Evolutionary conservation across 1,140 invertebrate genomes (phyloP).

Genomic region (Mylabris phalerata): DNA sequence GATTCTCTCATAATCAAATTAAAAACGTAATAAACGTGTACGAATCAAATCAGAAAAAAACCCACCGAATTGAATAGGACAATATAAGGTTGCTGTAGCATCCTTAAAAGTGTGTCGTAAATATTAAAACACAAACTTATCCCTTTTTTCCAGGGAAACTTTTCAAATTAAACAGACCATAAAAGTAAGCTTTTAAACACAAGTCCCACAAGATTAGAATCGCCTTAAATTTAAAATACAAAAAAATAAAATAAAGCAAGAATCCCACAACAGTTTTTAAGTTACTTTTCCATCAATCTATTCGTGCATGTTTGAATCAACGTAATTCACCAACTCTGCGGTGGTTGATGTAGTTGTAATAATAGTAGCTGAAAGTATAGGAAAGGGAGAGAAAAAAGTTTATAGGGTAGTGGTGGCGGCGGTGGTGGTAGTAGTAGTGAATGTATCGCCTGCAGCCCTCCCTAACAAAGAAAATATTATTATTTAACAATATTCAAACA

Average conservation of each 20-base stretch:
- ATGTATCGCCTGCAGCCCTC: constrained; percentile 4
- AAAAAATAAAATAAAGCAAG: not conserved
- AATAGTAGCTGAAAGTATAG: too few relatives aligned
- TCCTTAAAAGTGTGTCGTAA: constrained; percentile 1
- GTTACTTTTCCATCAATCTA: constrained; percentile 21
- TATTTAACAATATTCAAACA: constrained; percentile 15
- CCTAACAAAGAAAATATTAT: constrained; percentile 10
- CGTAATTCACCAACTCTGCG: too few relatives aligned
- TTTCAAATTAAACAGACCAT: constrained; percentile 6
- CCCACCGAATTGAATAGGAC: too few relatives aligned
- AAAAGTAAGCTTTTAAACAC: constrained; percentile 29
- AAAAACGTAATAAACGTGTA: too few relatives aligned
- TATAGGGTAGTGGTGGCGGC: too few relatives aligned
- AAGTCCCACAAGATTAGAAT: constrained; percentile 33
- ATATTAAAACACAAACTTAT: constrained; percentile 1
- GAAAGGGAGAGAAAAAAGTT: constrained; percentile 5
- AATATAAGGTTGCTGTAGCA: too few relatives aligned
- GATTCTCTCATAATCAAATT: not conserved
- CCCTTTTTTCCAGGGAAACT: not conserved
- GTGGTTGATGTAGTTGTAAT: too few relatives aligned
- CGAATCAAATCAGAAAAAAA: too few relatives aligned
- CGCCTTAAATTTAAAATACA: constrained; percentile 27
- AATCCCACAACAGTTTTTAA: constrained; percentile 23
- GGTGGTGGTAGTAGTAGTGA: not conserved
- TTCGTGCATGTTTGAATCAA: constrained; percentile 20